These are phyloP conservation scores for Tenualosa thibaudeaui DNA, from an alignment of 2,797 vertebrate genomes.

Conservation along the genomic window DNA sequence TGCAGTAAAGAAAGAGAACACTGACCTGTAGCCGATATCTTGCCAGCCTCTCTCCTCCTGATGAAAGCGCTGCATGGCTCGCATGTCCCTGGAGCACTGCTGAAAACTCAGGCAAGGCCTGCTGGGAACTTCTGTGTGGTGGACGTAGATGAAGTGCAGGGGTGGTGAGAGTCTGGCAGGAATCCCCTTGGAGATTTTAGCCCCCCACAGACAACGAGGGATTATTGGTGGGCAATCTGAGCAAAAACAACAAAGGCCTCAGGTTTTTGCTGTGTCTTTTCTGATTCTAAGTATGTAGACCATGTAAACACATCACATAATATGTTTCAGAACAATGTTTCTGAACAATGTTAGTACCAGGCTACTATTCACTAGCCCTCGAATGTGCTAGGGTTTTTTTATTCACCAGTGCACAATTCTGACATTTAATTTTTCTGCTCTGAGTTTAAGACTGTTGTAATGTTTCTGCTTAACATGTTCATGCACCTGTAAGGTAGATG, in stretches of 20 bases:
- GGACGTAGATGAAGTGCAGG: constrained; percentile 79
- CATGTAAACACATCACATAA: too few relatives aligned
- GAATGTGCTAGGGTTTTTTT: background rate
- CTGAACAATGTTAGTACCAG: too few relatives aligned
- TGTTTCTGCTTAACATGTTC: too few relatives aligned
- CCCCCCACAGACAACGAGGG: constrained; percentile 87
- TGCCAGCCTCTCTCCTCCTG: constrained; percentile 78
- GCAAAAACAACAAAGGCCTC: background rate
- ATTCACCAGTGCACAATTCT: background rate
- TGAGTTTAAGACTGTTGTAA: too few relatives aligned
- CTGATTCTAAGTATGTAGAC: too few relatives aligned
- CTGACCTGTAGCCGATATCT: constrained; percentile 88
- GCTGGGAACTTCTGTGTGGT: constrained; percentile 79
- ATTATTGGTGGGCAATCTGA: constrained; percentile 85
- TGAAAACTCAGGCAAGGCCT: constrained; percentile 75
- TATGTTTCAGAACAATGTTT: too few relatives aligned
- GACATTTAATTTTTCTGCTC: background rate
- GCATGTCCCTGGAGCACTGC: constrained; percentile 76
- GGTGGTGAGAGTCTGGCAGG: constrained; percentile 71
- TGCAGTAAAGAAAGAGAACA: background rate
- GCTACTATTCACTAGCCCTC: background rate
- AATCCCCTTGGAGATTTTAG: constrained; percentile 64
- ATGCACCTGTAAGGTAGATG: too few relatives aligned
- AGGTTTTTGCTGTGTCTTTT: too few relatives aligned
- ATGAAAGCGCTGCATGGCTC: constrained; percentile 84